These are phyloP conservation scores for Caenorhabditis inopinata DNA, from an alignment of 1,140 invertebrate species.

Conservation along the genomic window DNA sequence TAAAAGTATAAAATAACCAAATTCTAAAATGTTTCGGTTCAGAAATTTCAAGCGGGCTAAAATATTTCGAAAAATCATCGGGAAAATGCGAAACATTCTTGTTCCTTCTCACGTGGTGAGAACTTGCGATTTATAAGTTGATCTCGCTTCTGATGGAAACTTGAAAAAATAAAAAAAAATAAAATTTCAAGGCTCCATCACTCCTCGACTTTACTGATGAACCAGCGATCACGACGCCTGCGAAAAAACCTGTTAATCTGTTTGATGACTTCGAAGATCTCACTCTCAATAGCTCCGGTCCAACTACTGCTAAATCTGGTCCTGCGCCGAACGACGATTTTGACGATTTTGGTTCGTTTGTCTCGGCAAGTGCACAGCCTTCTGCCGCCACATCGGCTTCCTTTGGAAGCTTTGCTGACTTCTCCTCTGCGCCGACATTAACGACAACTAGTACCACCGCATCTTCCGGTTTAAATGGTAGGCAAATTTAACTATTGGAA, in stretches of 20 bases:
- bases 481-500: too few species aligned
- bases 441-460: neutral
- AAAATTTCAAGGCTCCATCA: neutral
- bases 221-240: neutral
- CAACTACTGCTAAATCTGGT: too few species aligned
- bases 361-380: neutral
- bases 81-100: too few species aligned
- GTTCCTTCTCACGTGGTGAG: too few species aligned
- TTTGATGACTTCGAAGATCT: neutral
- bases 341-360: constrained; percentile 34
- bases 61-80: too few species aligned
- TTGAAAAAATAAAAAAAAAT: too few species aligned
- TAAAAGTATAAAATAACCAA: too few species aligned
- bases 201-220: constrained; percentile 9
- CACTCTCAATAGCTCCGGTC: neutral
- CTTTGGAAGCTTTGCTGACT: neutral
- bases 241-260: neutral
- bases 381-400: neutral
- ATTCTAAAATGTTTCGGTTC: too few species aligned
- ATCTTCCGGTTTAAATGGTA: neutral
- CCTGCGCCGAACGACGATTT: constrained; percentile 24
- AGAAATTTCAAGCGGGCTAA: too few species aligned
- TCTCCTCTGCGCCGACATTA: neutral
- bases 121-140: too few species aligned
- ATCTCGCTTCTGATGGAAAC: too few species aligned